Conservation (phyloP, 2,888 invertebrate species). For the Pterostichus madidus region DNA sequence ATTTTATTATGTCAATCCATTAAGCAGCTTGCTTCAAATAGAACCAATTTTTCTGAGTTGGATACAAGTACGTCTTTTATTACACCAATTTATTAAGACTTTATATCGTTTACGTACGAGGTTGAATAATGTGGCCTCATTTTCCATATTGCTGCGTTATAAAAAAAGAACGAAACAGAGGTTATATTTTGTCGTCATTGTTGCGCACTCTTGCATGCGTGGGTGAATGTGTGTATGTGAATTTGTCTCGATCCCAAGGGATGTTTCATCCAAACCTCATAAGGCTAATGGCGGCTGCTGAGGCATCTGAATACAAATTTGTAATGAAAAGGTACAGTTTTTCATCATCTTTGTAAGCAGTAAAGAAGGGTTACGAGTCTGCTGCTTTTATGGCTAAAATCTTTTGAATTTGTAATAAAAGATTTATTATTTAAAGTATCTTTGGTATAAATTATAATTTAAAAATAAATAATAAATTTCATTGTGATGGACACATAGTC, state of each 20-base stretch:
- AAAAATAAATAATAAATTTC: no score
- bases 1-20: conserved; percentile 20
- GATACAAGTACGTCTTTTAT: conserved; percentile 32
- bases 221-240: not conserved
- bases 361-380: no score
- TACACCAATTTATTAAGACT: conserved; percentile 37
- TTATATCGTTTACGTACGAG: conserved; percentile 21
- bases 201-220: not conserved
- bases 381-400: no score
- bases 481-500: no score
- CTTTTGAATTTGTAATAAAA: no score
- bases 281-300: not conserved
- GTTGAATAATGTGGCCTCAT: conserved; percentile 16
- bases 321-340: not conserved
- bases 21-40: conserved; percentile 21
- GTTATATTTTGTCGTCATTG: conserved; percentile 15
- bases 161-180: not conserved
- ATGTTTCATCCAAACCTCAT: not conserved
- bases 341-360: not conserved
- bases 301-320: conserved; percentile 25
- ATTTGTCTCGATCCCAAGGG: not conserved
- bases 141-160: not conserved
- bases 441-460: no score
- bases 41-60: conserved; percentile 34
- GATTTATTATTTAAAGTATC: no score